A percentile compares a stretch with the other conserved stretches of the same genome.
These are phyloP conservation scores for Cataglyphis altisquamis DNA, from an alignment of 2,888 invertebrate genomes.

Conservation along the genomic window DNA sequence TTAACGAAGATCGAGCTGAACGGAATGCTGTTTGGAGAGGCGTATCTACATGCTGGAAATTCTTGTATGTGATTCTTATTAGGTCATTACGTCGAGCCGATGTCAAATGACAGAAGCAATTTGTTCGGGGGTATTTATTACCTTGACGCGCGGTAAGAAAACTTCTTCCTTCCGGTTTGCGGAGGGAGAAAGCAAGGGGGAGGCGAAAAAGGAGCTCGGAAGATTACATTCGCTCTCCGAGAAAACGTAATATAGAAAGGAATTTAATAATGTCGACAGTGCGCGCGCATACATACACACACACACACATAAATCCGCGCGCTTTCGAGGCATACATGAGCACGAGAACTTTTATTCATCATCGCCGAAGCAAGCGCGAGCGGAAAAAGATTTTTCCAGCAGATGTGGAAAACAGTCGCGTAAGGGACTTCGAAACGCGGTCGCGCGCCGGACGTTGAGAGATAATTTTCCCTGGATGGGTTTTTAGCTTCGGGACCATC, in stretches of 20 bases:
- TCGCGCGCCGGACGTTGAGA: slow-evolving; percentile 28
- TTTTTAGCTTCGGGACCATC: slow-evolving; percentile 4
- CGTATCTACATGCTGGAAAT: slow-evolving; percentile 60
- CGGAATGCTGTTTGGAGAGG: neutral
- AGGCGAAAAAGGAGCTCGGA: slow-evolving; percentile 5
- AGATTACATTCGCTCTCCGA: slow-evolving; percentile 61
- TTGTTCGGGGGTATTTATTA: slow-evolving; percentile 65
- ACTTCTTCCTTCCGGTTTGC: slow-evolving; percentile 32
- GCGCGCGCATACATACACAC: neutral
- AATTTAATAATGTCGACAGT: slow-evolving; percentile 71
- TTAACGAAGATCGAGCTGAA: neutral
- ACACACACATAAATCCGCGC: neutral
- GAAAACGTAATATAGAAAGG: slow-evolving; percentile 65
- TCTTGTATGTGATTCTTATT: slow-evolving; percentile 68
- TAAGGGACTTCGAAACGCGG: neutral
- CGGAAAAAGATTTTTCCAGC: slow-evolving; percentile 30
- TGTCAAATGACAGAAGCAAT: slow-evolving; percentile 64
- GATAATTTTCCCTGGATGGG: slow-evolving; percentile 13
- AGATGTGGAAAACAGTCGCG: slow-evolving; percentile 27
- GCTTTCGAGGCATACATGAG: slow-evolving; percentile 35
- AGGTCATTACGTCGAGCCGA: slow-evolving; percentile 59
- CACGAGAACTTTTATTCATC: slow-evolving; percentile 56
- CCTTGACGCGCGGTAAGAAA: slow-evolving; percentile 21
- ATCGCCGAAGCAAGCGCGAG: slow-evolving; percentile 21
- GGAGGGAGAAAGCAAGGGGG: neutral